phyloP scores from a whole-genome alignment of 2,113 vertebrate species.

The Rhinolophus sinicus region DNA sequence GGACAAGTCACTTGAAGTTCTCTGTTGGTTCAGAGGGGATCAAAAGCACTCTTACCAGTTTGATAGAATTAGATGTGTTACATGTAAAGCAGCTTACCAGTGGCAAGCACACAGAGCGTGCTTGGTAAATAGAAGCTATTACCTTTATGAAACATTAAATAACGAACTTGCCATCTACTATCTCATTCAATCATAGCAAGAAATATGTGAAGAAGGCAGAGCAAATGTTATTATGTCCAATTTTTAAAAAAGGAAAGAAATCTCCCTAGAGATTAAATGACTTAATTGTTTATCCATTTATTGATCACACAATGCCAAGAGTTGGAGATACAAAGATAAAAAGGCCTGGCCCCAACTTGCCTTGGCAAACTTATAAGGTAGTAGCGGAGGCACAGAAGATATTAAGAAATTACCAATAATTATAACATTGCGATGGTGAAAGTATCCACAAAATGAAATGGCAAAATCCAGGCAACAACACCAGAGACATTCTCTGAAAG shows the following conservation, averaged over 20 bases:
- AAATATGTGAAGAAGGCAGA: background rate
- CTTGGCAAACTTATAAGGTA: background rate
- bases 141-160: background rate
- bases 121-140: background rate
- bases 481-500: background rate
- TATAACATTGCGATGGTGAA: background rate
- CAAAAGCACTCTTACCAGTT: background rate
- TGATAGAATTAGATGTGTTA: background rate
- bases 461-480: background rate
- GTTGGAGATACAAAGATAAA: background rate
- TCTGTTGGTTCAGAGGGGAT: background rate
- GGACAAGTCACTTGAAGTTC: background rate
- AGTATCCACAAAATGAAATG: background rate
- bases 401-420: background rate
- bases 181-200: background rate
- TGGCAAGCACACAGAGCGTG: background rate
- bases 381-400: background rate
- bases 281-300: background rate
- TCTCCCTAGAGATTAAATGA: background rate
- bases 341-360: background rate
- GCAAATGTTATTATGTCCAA: background rate
- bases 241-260: constrained; percentile 35
- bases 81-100: background rate
- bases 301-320: background rate
- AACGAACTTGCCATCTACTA: background rate